A percentile compares a stretch with the other conserved stretches of the same genome.
These are phyloP conservation scores for Neoniphon sammara DNA, from an alignment of 2,797 vertebrate genomes.

Conservation along the genomic window DNA sequence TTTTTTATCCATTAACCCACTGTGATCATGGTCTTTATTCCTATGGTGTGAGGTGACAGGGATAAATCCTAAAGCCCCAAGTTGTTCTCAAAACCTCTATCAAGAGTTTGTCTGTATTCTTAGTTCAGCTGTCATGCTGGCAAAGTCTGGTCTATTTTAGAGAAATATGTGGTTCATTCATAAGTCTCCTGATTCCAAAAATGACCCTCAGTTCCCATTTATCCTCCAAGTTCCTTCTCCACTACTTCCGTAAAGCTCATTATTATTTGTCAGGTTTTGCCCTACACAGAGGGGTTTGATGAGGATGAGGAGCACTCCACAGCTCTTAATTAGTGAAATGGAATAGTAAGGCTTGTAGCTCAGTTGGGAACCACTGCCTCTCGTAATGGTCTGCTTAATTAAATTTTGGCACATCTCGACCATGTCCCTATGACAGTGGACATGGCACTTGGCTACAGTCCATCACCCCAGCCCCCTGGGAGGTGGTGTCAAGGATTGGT, in stretches of 20 bases:
- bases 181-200: conserved; percentile 30
- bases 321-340: conserved; percentile 57
- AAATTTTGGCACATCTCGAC: conserved; percentile 24
- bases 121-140: not conserved
- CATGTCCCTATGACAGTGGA: conserved; percentile 13
- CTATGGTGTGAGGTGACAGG: conserved; percentile 35
- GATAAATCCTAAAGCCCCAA: conserved; percentile 27
- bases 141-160: conserved; percentile 25
- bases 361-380: conserved; percentile 7
- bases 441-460: conserved; percentile 13
- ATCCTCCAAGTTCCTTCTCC: conserved; percentile 32
- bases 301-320: conserved; percentile 42
- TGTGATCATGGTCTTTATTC: conserved; percentile 51
- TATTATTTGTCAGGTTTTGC: conserved; percentile 51
- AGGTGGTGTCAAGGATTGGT: not conserved
- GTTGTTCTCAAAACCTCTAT: conserved; percentile 13
- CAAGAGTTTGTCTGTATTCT: not conserved
- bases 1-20: conserved; percentile 71
- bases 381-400: conserved; percentile 8
- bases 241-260: conserved; percentile 40
- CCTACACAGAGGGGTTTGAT: conserved; percentile 17
- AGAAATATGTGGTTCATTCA: conserved; percentile 5
- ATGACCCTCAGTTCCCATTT: conserved; percentile 32
- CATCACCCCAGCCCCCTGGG: not conserved
- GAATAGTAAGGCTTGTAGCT: conserved; percentile 32